Percentiles rank a stretch among this genome's conserved stretches.
phyloP scores from a whole-genome alignment of 2,888 invertebrate species.

The Machimus rusticus region DNA sequence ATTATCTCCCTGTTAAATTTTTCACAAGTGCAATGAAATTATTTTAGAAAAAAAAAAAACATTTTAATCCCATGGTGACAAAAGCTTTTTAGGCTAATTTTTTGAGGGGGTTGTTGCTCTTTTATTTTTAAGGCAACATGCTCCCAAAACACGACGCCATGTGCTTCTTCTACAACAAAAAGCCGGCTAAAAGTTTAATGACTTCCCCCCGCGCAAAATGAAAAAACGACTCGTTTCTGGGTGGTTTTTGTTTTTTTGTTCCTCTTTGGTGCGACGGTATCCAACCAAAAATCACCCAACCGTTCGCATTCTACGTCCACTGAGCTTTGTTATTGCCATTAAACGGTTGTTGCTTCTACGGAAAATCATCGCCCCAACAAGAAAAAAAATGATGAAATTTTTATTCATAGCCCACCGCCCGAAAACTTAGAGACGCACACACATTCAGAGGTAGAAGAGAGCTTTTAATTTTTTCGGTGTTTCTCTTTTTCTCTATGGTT shows the following conservation, averaged over 20 bases:
- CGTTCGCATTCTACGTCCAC: not conserved
- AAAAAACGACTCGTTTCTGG: too few species aligned
- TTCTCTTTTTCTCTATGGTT: too few species aligned
- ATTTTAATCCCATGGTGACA: too few species aligned
- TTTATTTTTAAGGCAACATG: too few species aligned
- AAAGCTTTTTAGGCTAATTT: too few species aligned
- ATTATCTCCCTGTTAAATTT: too few species aligned
- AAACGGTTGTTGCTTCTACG: conserved; percentile 22
- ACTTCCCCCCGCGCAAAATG: not conserved
- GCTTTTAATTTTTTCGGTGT: not conserved
- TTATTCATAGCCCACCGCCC: not conserved
- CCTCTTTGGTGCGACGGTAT: not conserved
- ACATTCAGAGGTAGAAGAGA: not conserved
- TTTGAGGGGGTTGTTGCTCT: too few species aligned
- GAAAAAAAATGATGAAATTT: not conserved
- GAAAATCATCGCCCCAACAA: not conserved
- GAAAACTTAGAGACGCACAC: not conserved
- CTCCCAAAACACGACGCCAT: too few species aligned
- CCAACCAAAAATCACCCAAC: not conserved
- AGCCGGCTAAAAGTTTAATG: not conserved
- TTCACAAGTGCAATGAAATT: too few species aligned
- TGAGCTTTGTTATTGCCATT: conserved; percentile 4
- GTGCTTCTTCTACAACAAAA: too few species aligned
- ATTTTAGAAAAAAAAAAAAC: too few species aligned
- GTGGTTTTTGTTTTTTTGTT: not conserved